A percentile compares a stretch with the other conserved stretches of the same genome.
phyloP scores from a whole-genome alignment of 2,113 vertebrate species.

The Thermophis baileyi region DNA sequence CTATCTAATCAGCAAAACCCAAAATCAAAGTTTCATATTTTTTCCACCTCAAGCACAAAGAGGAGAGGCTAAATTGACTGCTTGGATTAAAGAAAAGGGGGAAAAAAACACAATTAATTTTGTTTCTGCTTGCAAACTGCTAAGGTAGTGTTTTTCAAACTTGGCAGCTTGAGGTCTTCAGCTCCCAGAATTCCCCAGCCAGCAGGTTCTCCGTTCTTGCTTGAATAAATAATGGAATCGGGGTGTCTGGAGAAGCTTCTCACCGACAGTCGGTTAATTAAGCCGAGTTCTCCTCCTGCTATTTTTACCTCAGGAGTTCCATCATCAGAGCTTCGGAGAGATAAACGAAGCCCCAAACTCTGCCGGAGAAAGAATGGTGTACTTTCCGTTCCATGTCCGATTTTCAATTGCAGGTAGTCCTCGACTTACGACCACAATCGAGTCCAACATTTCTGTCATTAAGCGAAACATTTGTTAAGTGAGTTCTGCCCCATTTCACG shows the following conservation, averaged over 20 bases:
- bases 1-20: too few relatives aligned
- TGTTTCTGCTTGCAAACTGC: too few relatives aligned
- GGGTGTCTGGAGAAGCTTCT: background rate
- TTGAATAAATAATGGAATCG: background rate
- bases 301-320: background rate
- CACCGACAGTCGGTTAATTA: background rate
- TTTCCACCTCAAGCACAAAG: background rate
- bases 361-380: background rate
- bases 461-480: too few relatives aligned
- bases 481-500: too few relatives aligned
- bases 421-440: too few relatives aligned
- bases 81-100: too few relatives aligned
- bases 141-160: background rate
- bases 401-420: background rate
- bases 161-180: background rate
- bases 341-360: background rate
- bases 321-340: background rate
- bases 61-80: background rate
- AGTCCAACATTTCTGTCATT: too few relatives aligned
- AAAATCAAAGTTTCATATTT: too few relatives aligned
- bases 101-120: too few relatives aligned
- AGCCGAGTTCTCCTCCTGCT: background rate
- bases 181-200: background rate
- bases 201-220: background rate
- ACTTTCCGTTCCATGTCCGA: background rate